These are phyloP conservation scores for human (Homo sapiens) DNA, from an alignment of 2,113 vertebrate species.

Conservation along the genomic window DNA sequence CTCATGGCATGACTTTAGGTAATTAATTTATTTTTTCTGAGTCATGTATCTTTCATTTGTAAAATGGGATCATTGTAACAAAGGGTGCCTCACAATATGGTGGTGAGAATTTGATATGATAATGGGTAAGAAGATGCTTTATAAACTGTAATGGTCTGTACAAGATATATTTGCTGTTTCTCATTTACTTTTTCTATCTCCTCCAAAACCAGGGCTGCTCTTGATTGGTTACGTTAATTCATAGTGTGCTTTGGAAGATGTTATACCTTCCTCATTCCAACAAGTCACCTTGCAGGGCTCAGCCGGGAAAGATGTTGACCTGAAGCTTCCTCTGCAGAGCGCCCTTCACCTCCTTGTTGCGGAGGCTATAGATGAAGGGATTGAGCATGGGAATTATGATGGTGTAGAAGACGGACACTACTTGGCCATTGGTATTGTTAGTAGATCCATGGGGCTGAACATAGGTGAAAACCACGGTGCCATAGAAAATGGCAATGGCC, in stretches of 20 bases:
- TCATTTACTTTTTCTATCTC: background rate
- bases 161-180: background rate
- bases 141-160: background rate
- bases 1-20: background rate
- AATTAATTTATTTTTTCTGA: background rate
- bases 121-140: background rate
- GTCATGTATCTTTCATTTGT: background rate
- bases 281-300: background rate
- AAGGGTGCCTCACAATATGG: background rate
- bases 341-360: slow-evolving; percentile 50
- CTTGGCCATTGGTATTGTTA: background rate
- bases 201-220: background rate
- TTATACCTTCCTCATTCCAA: background rate
- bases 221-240: background rate
- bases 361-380: slow-evolving; percentile 63
- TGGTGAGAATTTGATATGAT: background rate
- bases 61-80: background rate
- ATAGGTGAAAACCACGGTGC: slow-evolving; percentile 46
- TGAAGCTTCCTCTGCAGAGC: slow-evolving; percentile 30
- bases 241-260: background rate
- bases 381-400: slow-evolving; percentile 59
- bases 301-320: background rate
- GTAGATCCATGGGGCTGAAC: slow-evolving; percentile 47
- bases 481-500: slow-evolving; percentile 48
- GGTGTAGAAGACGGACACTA: slow-evolving; percentile 56